These are phyloP conservation scores for Polydrusus pterygomalis DNA, from an alignment of 2,888 invertebrate species.

Conservation along the genomic window DNA sequence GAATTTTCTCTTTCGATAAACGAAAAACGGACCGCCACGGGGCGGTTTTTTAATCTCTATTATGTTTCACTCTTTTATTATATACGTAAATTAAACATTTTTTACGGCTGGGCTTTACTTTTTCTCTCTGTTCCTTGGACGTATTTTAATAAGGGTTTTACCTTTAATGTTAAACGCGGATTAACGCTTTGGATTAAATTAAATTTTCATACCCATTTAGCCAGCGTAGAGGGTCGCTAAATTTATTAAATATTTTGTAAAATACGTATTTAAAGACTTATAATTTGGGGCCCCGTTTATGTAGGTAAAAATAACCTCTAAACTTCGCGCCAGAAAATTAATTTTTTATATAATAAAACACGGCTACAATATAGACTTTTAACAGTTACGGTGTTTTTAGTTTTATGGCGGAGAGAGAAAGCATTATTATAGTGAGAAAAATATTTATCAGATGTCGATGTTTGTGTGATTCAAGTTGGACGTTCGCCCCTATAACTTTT, in stretches of 20 bases:
- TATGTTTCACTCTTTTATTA: constrained; percentile 22
- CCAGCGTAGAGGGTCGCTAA: constrained; percentile 11
- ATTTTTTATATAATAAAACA: too few species aligned
- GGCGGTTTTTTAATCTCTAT: constrained; percentile 11
- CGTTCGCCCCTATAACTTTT: too few species aligned
- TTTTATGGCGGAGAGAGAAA: too few species aligned
- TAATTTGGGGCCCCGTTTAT: background rate
- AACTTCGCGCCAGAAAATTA: too few species aligned
- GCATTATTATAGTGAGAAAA: too few species aligned
- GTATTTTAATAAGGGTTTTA: constrained; percentile 22
- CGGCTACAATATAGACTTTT: too few species aligned
- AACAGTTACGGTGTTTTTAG: too few species aligned
- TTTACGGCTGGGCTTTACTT: background rate
- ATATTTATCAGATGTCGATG: too few species aligned
- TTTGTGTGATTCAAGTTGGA: too few species aligned
- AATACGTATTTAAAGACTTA: constrained; percentile 5
- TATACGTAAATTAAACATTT: constrained; percentile 17
- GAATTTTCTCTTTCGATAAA: background rate
- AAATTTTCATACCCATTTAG: constrained; percentile 20
- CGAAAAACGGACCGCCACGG: background rate
- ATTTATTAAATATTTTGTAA: constrained; percentile 17
- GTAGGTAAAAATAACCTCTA: background rate
- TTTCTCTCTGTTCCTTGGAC: background rate
- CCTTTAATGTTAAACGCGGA: constrained; percentile 12
- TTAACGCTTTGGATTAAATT: constrained; percentile 26